Conservation (phyloP, 2,888 invertebrate species). For the Argyresthia albistria region DNA sequence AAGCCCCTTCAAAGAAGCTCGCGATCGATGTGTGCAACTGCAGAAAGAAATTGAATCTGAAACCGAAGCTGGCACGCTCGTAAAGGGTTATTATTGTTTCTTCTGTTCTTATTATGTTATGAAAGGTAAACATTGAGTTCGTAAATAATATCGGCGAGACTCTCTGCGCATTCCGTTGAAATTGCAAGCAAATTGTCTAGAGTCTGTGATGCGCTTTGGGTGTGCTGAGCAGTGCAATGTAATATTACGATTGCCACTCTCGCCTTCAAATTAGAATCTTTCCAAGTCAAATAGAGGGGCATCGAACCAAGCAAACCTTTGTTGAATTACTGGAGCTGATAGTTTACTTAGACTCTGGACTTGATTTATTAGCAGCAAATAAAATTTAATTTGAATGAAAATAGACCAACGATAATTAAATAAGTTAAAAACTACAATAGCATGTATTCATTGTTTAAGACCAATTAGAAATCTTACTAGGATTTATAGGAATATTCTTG, state of each 20-base stretch:
- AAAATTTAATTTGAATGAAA: no score
- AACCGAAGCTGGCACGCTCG: constrained; percentile 31
- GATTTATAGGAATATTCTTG: no score
- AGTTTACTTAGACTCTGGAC: no score
- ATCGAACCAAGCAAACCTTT: no score
- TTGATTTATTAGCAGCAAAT: no score
- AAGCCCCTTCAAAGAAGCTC: constrained; percentile 7
- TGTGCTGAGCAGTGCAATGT: neutral
- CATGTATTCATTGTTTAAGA: no score
- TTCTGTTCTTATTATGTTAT: constrained; percentile 30
- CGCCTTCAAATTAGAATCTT: neutral
- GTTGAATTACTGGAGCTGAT: no score
- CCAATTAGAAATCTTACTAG: no score
- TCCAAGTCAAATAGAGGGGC: no score
- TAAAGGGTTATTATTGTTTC: constrained; percentile 31
- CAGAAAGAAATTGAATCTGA: constrained; percentile 47
- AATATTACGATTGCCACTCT: neutral
- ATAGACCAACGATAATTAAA: no score
- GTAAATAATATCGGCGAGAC: constrained; percentile 4
- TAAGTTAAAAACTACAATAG: no score
- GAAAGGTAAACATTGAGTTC: constrained; percentile 13
- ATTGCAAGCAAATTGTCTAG: constrained; percentile 7
- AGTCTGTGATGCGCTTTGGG: neutral
- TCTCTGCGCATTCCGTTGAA: constrained; percentile 2
- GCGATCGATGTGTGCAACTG: constrained; percentile 13